Evolutionary conservation across 2,797 vertebrate genomes (phyloP).

Genomic region (Allenopithecus nigroviridis): DNA sequence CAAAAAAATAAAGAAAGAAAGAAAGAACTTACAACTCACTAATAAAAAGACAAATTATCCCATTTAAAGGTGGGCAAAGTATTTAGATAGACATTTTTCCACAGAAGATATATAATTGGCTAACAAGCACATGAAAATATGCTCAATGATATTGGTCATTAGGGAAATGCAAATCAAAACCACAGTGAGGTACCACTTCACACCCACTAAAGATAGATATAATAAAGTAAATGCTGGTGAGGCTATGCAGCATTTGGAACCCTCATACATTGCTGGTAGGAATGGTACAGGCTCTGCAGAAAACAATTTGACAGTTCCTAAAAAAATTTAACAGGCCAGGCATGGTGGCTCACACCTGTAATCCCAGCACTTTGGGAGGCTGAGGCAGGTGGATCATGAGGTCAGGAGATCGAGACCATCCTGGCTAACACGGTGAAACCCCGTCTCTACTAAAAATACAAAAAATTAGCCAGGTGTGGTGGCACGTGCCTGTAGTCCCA

Average conservation of each 20-base stretch:
- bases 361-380: too few species aligned
- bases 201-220: neutral
- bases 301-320: neutral
- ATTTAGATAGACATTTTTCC: conserved; percentile 3
- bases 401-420: too few species aligned
- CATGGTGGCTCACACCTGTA: too few species aligned
- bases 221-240: neutral
- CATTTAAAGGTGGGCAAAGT: neutral
- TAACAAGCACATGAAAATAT: neutral
- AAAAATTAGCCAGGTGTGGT: too few species aligned
- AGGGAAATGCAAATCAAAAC: conserved; percentile 27
- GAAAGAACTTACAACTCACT: too few species aligned
- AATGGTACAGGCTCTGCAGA: neutral
- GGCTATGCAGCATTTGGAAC: neutral
- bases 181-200: neutral
- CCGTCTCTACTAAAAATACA: too few species aligned
- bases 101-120: neutral
- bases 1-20: too few species aligned
- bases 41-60: too few species aligned
- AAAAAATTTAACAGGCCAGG: neutral
- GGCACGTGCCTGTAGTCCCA: too few species aligned
- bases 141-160: neutral
- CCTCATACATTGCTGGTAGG: neutral
- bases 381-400: too few species aligned
- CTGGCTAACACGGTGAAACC: too few species aligned